phyloP scores from a whole-genome alignment of 2,113 vertebrate species.

The Thinocorus orbignyianus region DNA sequence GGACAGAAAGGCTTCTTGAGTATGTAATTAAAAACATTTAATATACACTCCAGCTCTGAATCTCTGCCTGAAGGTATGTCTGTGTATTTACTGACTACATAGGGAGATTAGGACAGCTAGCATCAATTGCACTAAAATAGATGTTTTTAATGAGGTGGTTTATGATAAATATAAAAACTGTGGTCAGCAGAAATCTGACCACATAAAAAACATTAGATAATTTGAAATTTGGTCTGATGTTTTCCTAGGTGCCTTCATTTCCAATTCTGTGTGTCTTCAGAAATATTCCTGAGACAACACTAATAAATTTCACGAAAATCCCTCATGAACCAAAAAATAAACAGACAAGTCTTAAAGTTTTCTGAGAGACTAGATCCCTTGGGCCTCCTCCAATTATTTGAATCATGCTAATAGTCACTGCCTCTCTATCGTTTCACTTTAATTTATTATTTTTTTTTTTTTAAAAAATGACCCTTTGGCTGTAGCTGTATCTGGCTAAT shows the following conservation, averaged over 20 bases:
- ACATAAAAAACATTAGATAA: neutral
- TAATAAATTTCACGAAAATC: neutral
- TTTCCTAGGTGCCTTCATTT: neutral
- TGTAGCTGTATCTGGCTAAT: neutral
- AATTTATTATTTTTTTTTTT: too few relatives aligned
- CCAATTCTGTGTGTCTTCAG: neutral
- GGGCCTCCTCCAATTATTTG: neutral
- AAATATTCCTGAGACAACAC: neutral
- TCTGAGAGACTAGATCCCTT: neutral
- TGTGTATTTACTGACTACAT: neutral
- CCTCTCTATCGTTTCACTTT: neutral
- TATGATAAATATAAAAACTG: neutral
- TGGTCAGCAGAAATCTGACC: neutral
- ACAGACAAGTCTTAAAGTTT: neutral
- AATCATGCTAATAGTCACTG: neutral
- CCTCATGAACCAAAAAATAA: neutral
- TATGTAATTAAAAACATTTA: neutral
- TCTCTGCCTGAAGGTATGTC: neutral
- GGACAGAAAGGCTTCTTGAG: neutral
- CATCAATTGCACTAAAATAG: neutral
- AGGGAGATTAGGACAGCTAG: neutral
- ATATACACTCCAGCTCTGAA: neutral
- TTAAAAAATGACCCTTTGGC: neutral
- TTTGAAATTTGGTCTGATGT: neutral
- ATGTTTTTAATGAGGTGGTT: neutral